Evolutionary conservation across 1,140 invertebrate genomes (phyloP).

Genomic region (Sminthurinus signatus): DNA sequence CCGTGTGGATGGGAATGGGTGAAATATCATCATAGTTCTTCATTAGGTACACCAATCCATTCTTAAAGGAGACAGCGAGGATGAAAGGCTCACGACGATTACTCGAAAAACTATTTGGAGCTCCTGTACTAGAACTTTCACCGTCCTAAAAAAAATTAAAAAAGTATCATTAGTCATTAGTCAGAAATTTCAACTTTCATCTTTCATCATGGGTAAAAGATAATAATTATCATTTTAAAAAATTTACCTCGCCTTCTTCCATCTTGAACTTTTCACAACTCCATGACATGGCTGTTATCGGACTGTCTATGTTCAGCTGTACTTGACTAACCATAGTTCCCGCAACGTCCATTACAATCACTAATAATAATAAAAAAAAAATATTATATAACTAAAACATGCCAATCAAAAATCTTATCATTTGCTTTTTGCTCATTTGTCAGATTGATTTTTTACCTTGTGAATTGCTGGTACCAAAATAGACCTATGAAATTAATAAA

Average conservation of each 20-base stretch:
- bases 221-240: too few species aligned
- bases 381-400: background rate
- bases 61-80: constrained; percentile 78
- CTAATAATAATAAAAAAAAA: constrained; percentile 37
- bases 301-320: constrained; percentile 65
- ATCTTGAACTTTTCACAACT: constrained; percentile 97
- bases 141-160: too few species aligned
- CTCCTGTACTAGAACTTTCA: too few species aligned
- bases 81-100: constrained; percentile 59
- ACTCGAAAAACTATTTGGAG: constrained; percentile 31
- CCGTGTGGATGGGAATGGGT: constrained; percentile 74
- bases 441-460: constrained; percentile 48
- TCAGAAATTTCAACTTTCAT: too few species aligned
- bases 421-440: too few species aligned
- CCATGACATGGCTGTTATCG: constrained; percentile 86
- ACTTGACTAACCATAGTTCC: constrained; percentile 90
- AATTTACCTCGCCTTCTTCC: constrained; percentile 88
- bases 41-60: constrained; percentile 79
- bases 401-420: background rate
- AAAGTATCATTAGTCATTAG: too few species aligned
- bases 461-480: constrained; percentile 88
- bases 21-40: constrained; percentile 87
- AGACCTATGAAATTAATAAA: too few species aligned
- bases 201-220: too few species aligned
- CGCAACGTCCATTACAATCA: constrained; percentile 93